Evolutionary conservation across 1,140 invertebrate species (phyloP).

Genomic region (Pogonomyrmex californicus): DNA sequence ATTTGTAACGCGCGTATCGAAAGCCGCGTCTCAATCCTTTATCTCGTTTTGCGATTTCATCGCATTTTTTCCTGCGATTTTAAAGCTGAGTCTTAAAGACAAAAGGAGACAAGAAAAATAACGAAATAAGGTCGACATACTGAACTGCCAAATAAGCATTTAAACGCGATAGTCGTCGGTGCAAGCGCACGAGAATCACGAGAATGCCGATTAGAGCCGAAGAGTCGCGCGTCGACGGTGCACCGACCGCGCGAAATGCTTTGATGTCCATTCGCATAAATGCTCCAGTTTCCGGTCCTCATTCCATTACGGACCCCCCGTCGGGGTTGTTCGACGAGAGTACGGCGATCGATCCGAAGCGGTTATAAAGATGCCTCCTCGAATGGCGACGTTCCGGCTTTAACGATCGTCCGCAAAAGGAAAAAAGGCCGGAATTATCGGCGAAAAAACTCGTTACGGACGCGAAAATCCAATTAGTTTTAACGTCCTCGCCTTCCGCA

Average conservation of each 20-base stretch:
- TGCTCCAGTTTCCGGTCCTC: constrained; percentile 1
- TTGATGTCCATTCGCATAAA: constrained; percentile 21
- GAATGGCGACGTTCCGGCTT: constrained; percentile 39
- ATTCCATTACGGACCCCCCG: constrained; percentile 21
- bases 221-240: background rate
- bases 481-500: constrained; percentile 63
- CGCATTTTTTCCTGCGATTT: background rate
- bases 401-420: constrained; percentile 52
- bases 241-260: background rate
- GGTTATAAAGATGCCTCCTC: constrained; percentile 58
- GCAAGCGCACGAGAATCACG: background rate
- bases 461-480: constrained; percentile 73
- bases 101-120: background rate
- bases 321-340: constrained; percentile 49
- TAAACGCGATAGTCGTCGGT: background rate
- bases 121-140: background rate
- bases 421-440: constrained; percentile 59
- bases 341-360: constrained; percentile 43
- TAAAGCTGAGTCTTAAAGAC: background rate
- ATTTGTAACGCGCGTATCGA: background rate
- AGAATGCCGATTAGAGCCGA: background rate
- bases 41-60: background rate
- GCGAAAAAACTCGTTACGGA: constrained; percentile 59
- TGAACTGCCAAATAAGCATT: background rate
- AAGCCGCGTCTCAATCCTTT: background rate